A percentile compares a stretch with the other conserved stretches of the same genome.
phyloP scores from a whole-genome alignment of 2,797 vertebrate genomes.

The Megalops cyprinoides region DNA sequence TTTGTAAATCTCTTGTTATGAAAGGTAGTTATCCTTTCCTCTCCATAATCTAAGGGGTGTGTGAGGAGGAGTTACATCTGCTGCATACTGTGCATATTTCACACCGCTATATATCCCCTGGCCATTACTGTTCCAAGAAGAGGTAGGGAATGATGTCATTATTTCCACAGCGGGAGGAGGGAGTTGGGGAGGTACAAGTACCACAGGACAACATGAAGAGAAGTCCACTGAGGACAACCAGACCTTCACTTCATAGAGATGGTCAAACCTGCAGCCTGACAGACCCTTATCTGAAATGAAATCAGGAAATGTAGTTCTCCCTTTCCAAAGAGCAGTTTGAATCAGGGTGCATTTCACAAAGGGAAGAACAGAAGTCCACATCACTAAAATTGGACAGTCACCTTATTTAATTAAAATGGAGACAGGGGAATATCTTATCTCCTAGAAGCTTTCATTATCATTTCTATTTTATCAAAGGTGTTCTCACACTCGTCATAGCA shows the following conservation, averaged over 20 bases:
- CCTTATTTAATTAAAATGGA: constrained; percentile 12
- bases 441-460: neutral
- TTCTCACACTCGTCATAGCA: constrained; percentile 6
- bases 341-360: constrained; percentile 8
- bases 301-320: constrained; percentile 26
- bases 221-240: constrained; percentile 16
- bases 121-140: neutral
- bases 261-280: constrained; percentile 1
- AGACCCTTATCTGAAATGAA: constrained; percentile 30
- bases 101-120: neutral
- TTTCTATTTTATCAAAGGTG: neutral
- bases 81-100: neutral
- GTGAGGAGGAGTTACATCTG: neutral
- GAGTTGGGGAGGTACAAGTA: constrained; percentile 3
- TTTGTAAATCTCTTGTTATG: too few species aligned
- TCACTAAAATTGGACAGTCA: neutral
- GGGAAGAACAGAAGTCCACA: neutral
- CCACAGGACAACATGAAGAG: neutral
- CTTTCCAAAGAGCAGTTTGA: constrained; percentile 23
- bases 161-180: constrained; percentile 15
- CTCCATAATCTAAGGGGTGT: neutral
- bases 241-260: neutral
- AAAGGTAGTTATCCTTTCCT: too few species aligned
- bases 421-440: neutral
- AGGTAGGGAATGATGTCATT: constrained; percentile 7